phyloP scores from a whole-genome alignment of 2,113 vertebrate species.

The Semicossyphus pulcher region DNA sequence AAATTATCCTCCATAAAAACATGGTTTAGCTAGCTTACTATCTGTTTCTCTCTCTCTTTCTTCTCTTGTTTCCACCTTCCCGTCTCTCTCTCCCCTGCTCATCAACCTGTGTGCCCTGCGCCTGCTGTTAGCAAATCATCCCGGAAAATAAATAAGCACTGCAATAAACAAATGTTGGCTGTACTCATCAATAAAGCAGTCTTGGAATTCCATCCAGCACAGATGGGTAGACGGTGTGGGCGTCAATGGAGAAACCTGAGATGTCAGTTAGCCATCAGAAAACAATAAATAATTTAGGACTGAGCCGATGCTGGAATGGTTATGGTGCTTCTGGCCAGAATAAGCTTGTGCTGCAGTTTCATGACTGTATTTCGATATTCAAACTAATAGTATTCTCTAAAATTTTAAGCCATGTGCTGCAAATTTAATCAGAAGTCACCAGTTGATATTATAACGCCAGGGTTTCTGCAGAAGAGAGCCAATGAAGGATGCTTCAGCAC shows the following conservation, averaged over 20 bases:
- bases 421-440: constrained; percentile 47
- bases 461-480: neutral
- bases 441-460: constrained; percentile 30
- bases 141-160: constrained; percentile 60
- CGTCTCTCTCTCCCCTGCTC: constrained; percentile 40
- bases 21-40: constrained; percentile 54
- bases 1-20: constrained; percentile 74
- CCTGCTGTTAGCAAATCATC: constrained; percentile 67
- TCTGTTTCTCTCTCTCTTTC: constrained; percentile 22
- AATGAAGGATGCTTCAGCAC: neutral
- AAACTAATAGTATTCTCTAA: constrained; percentile 35
- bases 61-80: constrained; percentile 23
- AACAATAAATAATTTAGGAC: constrained; percentile 60
- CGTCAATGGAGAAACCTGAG: constrained; percentile 43
- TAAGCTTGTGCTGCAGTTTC: neutral
- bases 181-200: neutral
- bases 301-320: constrained; percentile 16
- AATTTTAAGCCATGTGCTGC: constrained; percentile 28
- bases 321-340: neutral
- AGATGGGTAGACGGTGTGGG: constrained; percentile 54
- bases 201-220: constrained; percentile 34
- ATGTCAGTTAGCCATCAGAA: constrained; percentile 55
- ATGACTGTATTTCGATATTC: constrained; percentile 27
- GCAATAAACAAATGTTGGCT: constrained; percentile 62
- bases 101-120: constrained; percentile 55